Conservation (phyloP, 2,797 vertebrate species). For the Scolopax rusticola region DNA sequence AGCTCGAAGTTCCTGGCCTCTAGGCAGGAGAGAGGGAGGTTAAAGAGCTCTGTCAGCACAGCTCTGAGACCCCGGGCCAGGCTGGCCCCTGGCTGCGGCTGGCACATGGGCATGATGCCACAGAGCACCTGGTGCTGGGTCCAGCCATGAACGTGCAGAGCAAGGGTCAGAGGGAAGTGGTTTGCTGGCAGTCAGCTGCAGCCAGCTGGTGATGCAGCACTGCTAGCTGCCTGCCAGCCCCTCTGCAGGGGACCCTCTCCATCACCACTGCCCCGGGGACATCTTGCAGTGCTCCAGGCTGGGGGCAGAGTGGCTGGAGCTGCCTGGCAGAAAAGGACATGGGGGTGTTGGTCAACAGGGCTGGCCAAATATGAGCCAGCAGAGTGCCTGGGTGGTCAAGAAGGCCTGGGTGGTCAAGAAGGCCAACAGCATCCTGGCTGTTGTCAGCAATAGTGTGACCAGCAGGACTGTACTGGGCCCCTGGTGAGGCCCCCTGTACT, state of each 20-base stretch:
- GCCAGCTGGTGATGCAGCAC: neutral
- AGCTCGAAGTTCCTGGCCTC: neutral
- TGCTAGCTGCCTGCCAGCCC: neutral
- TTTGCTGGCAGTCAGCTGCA: neutral
- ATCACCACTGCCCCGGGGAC: neutral
- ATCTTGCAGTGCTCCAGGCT: neutral
- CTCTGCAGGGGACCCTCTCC: neutral
- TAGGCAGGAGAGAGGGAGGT: neutral
- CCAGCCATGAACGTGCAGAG: fast-evolving
- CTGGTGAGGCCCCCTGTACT: too few species aligned
- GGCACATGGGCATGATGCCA: neutral
- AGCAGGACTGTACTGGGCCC: too few species aligned
- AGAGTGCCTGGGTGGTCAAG: too few species aligned
- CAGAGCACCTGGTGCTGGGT: neutral
- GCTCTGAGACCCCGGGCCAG: neutral
- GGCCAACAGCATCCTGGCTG: too few species aligned
- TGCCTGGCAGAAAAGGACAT: too few species aligned
- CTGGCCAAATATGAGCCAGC: too few species aligned
- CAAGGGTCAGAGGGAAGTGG: neutral
- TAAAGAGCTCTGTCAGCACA: neutral
- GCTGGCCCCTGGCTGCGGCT: neutral
- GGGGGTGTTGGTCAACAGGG: too few species aligned
- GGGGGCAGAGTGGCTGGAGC: too few species aligned
- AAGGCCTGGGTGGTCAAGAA: too few species aligned
- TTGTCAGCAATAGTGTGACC: too few species aligned